These are phyloP conservation scores for Drosophila neocordata DNA, from an alignment of 1,140 invertebrate genomes.

Conservation along the genomic window DNA sequence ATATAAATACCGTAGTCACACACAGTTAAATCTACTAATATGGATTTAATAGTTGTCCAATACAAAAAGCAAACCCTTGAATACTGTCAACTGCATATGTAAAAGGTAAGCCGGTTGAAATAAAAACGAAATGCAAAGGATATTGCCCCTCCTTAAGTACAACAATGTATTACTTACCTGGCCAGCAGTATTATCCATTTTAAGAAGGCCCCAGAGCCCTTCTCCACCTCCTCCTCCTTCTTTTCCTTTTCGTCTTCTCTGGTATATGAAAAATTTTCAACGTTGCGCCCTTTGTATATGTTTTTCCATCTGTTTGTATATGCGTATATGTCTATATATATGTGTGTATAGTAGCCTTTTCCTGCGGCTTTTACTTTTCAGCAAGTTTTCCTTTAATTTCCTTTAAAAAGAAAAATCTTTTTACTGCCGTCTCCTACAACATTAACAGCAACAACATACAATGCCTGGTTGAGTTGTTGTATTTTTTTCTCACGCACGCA, in stretches of 20 bases:
- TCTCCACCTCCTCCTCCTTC: conserved; percentile 19
- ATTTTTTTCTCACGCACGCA: conserved; percentile 47
- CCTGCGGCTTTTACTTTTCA: conserved; percentile 34
- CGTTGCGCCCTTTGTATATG: conserved; percentile 61
- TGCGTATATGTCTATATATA: conserved; percentile 16
- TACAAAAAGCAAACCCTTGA: too few species aligned
- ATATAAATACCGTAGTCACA: too few species aligned
- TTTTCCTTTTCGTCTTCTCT: conserved; percentile 1
- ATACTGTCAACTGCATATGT: not conserved
- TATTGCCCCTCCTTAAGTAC: not conserved
- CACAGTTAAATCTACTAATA: too few species aligned
- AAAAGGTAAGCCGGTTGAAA: not conserved
- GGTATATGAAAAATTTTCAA: conserved; percentile 46
- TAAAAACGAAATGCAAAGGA: not conserved
- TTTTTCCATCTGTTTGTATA: conserved; percentile 44
- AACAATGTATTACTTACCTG: conserved; percentile 35
- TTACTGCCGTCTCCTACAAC: conserved; percentile 36
- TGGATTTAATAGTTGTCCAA: too few species aligned
- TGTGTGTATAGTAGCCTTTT: conserved; percentile 34
- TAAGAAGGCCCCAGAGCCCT: conserved; percentile 34
- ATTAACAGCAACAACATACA: conserved; percentile 30
- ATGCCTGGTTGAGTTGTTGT: conserved; percentile 43
- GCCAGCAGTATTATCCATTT: conserved; percentile 56
- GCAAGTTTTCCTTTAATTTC: conserved; percentile 34
- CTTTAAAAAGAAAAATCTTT: not conserved